Percentiles rank a stretch among this genome's conserved stretches.
These are phyloP conservation scores for Paralichthys olivaceus DNA, from an alignment of 2,113 vertebrate genomes.

Conservation along the genomic window DNA sequence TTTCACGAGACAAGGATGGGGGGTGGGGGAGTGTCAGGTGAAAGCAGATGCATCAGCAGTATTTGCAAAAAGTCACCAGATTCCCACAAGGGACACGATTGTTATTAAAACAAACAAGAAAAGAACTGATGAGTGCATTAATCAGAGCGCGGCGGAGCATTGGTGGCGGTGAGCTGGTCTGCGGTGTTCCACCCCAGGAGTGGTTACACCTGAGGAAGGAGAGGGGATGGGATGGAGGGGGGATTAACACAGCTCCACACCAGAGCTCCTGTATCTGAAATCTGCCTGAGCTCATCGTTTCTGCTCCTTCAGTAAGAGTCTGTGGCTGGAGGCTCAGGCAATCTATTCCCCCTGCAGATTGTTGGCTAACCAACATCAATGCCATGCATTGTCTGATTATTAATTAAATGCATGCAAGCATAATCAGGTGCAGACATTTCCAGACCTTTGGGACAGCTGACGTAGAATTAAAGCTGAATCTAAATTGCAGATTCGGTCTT, in stretches of 20 bases:
- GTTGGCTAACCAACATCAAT: conserved; percentile 71
- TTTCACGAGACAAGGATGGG: conserved; percentile 59
- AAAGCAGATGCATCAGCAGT: conserved; percentile 82
- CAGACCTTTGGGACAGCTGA: conserved; percentile 64
- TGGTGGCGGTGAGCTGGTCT: conserved; percentile 38
- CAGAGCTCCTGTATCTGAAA: conserved; percentile 69
- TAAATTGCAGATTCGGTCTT: conserved; percentile 72
- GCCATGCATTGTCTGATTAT: conserved; percentile 72
- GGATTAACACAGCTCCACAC: conserved; percentile 62
- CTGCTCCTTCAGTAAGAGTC: conserved; percentile 51
- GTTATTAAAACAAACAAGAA: conserved; percentile 84
- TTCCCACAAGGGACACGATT: conserved; percentile 76
- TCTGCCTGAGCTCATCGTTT: conserved; percentile 78
- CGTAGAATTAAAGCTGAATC: conserved; percentile 66
- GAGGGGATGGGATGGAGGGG: conserved; percentile 49
- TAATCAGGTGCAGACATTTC: conserved; percentile 76
- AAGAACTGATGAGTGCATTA: conserved; percentile 90
- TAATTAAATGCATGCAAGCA: conserved; percentile 75
- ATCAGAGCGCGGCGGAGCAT: conserved; percentile 75
- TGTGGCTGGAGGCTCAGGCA: conserved; percentile 62
- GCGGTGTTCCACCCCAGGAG: conserved; percentile 44
- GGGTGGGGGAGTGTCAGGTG: conserved; percentile 63
- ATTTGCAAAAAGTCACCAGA: conserved; percentile 84
- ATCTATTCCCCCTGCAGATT: conserved; percentile 69
- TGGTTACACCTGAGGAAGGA: conserved; percentile 64